Conservation (phyloP, 2,113 vertebrate species). For the Ibidorhyncha struthersii region DNA sequence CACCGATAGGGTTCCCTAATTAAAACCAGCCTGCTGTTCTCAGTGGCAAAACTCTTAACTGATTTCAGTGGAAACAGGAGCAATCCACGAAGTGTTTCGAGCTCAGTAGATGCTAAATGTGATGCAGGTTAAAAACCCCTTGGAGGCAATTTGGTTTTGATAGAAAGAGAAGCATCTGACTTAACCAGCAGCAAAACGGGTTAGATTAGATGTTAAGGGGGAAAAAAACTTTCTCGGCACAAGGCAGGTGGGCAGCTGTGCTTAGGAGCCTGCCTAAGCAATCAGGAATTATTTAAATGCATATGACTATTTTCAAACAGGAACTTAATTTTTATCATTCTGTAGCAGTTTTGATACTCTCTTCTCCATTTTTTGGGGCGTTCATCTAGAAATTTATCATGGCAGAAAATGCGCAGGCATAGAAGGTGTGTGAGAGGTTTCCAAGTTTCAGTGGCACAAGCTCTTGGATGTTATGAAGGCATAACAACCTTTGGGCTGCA, state of each 20-base stretch:
- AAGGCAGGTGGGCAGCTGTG: not conserved
- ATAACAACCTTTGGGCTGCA: not conserved
- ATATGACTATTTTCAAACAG: not conserved
- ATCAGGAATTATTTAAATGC: not conserved
- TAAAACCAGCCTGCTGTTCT: not conserved
- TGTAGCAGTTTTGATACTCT: not conserved
- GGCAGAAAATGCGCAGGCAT: not conserved
- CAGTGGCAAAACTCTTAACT: not conserved
- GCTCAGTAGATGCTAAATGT: not conserved
- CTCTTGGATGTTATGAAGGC: not conserved
- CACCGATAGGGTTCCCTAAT: not conserved
- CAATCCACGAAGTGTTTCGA: not conserved
- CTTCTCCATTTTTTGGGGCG: rapidly evolving
- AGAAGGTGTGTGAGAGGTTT: not conserved
- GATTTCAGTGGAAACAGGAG: not conserved
- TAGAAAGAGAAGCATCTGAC: not conserved
- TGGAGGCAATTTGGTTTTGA: not conserved
- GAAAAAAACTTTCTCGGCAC: not conserved
- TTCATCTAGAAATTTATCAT: not conserved
- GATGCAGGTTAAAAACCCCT: not conserved
- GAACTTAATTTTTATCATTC: not conserved
- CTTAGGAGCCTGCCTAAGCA: not conserved
- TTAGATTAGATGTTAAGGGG: not conserved
- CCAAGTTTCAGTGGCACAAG: not conserved
- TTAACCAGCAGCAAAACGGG: not conserved